Conservation (phyloP, 37 sponge, comb jelly and placozoan genomes). For the Aphrocallistes beatrix region DNA sequence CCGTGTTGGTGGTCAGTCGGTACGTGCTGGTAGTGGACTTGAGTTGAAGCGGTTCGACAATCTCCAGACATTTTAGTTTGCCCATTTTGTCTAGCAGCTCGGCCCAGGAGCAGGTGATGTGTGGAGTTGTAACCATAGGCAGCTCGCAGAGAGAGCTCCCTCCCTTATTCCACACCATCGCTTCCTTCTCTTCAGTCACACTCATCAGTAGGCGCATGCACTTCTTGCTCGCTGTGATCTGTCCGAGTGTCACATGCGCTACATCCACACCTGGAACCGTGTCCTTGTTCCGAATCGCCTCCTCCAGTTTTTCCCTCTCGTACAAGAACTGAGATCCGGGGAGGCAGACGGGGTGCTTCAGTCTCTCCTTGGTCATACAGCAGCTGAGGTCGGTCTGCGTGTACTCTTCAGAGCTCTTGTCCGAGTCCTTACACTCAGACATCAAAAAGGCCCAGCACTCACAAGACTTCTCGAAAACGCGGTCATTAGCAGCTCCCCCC, state of each 20-base stretch:
- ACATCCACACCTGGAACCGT: slow-evolving; percentile 23
- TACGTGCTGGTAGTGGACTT: background rate
- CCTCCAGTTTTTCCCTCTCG: slow-evolving; percentile 2
- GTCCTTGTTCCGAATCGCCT: background rate
- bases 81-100: background rate
- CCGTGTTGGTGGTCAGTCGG: background rate
- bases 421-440: background rate
- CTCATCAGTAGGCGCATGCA: background rate
- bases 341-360: slow-evolving; percentile 18
- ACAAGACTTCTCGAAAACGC: slow-evolving; percentile 23
- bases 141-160: background rate
- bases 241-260: background rate
- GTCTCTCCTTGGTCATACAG: background rate
- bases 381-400: slow-evolving; percentile 2
- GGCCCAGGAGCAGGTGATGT: background rate
- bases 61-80: background rate
- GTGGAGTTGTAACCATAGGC: background rate
- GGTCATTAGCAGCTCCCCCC: background rate
- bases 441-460: slow-evolving; percentile 19
- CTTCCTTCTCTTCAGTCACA: slow-evolving; percentile 8
- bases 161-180: background rate
- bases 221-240: background rate
- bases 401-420: background rate
- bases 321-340: background rate
- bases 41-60: background rate